Percentiles rank a stretch among this genome's conserved stretches.
Evolutionary conservation across 2,888 invertebrate species (phyloP).

Genomic region (Amblyjoppa fuscipennis): DNA sequence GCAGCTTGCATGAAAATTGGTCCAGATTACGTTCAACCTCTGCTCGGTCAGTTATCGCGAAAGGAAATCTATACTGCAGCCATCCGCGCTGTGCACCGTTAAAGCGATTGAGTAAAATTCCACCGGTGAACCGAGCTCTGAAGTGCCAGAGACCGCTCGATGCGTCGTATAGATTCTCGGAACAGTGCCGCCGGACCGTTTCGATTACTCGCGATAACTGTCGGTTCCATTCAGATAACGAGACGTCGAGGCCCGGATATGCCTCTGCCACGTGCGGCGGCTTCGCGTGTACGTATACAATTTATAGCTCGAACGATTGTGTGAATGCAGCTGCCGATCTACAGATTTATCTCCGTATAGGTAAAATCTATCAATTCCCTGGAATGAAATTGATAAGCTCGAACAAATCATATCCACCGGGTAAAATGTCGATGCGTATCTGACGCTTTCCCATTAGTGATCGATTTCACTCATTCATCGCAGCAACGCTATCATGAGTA

Average conservation of each 20-base stretch:
- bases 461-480: conserved; percentile 29
- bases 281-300: not conserved
- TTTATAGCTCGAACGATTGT: not conserved
- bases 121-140: not conserved
- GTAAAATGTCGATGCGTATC: conserved; percentile 5
- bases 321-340: not conserved
- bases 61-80: not conserved
- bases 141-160: conserved; percentile 24
- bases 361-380: conserved; percentile 14
- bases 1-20: not conserved
- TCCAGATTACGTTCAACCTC: not conserved
- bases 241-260: conserved; percentile 18
- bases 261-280: not conserved
- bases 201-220: conserved; percentile 36
- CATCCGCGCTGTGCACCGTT: not conserved
- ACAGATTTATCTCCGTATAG: not conserved
- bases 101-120: conserved; percentile 33
- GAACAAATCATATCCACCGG: conserved; percentile 19
- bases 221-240: conserved; percentile 42
- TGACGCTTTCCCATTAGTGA: conserved; percentile 20
- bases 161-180: conserved; percentile 41
- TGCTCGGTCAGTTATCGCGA: not conserved
- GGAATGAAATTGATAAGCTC: conserved; percentile 22
- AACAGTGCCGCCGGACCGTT: conserved; percentile 23
- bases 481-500: not conserved